Evolutionary conservation across 1,140 invertebrate genomes (phyloP).

Genomic region (Drosophila trapezifrons): DNA sequence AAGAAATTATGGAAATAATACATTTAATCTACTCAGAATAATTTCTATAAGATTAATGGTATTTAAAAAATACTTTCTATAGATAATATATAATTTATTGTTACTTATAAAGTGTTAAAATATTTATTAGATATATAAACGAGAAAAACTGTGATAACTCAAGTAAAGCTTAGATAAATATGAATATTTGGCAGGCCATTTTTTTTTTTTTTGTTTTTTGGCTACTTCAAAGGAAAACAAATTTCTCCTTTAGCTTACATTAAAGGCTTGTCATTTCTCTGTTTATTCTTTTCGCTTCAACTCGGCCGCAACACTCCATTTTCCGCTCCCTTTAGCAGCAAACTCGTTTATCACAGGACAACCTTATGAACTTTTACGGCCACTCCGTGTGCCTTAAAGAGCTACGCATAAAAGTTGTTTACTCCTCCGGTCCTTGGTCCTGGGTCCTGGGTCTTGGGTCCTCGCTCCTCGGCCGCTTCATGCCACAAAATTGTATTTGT

Average conservation of each 20-base stretch:
- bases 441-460: background rate
- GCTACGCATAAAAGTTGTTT: slow-evolving; percentile 32
- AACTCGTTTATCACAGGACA: slow-evolving; percentile 62
- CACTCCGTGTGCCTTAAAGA: slow-evolving; percentile 43
- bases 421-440: background rate
- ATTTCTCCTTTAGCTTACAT: background rate
- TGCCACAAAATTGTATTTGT: slow-evolving; percentile 52
- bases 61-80: no score
- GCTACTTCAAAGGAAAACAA: background rate
- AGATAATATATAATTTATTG: background rate
- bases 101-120: background rate
- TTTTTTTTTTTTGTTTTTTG: no score
- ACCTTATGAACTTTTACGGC: slow-evolving; percentile 54
- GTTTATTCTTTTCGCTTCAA: slow-evolving; percentile 8
- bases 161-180: background rate
- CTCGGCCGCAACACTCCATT: slow-evolving; percentile 1
- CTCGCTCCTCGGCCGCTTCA: background rate
- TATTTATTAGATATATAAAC: background rate
- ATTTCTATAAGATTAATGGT: background rate
- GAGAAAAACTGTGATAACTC: background rate
- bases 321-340: slow-evolving; percentile 20
- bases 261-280: background rate
- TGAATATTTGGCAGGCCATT: no score
- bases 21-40: no score
- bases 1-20: background rate